Evolutionary conservation across 2,797 vertebrate species (phyloP), one percentile per base, ranked within the genome.

Genomic region (Centroberyx gerrardi): DNA sequence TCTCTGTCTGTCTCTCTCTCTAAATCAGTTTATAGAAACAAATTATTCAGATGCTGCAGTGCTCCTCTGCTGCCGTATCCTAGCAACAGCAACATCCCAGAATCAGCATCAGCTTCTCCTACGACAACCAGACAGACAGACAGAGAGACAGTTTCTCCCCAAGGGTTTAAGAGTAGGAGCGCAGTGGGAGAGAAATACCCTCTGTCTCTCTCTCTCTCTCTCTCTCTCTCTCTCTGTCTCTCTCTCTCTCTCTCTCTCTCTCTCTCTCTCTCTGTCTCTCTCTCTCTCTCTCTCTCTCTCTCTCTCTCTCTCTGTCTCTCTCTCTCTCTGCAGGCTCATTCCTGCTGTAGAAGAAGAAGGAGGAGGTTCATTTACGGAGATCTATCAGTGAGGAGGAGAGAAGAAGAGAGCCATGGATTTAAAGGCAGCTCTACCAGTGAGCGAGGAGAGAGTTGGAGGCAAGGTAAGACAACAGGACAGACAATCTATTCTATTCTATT

Each of bases 61-160:
- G 48, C 59, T 64, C 36, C 36, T 67, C 68, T 61, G 40, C 77
- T 31, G 46, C 60, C 0, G 69, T 86, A 54, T 72, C 83, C 70
- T 86, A 80, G 86, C 83, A 88, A 82, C 86, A 84, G 29, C 67
- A 66, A 33, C 78, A 74, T 74, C 84, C 68, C 59, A 66, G 67
- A 65, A 68, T 69, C 65, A 66, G 54, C 54, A 59, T 49, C 46
- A 38, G 3, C 51, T 42, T 31, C 33, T 60, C 22, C 46, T 64
- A 33, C 33, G 4, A 7, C 33, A 7, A 5, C 3, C 29, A 33
- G 48, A 36, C 60, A 49, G 62, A 53, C 15, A 59, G 15, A 36
- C 31, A 36, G 56, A n/a, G 17, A 18, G 31, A 59, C 56, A 38
- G 56, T 5, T n/a, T 36, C 28, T 8, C 15, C 12, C 27, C 8